These are phyloP conservation scores for Lasioglossum malachurum DNA, from an alignment of 2,888 invertebrate genomes.

Conservation along the genomic window DNA sequence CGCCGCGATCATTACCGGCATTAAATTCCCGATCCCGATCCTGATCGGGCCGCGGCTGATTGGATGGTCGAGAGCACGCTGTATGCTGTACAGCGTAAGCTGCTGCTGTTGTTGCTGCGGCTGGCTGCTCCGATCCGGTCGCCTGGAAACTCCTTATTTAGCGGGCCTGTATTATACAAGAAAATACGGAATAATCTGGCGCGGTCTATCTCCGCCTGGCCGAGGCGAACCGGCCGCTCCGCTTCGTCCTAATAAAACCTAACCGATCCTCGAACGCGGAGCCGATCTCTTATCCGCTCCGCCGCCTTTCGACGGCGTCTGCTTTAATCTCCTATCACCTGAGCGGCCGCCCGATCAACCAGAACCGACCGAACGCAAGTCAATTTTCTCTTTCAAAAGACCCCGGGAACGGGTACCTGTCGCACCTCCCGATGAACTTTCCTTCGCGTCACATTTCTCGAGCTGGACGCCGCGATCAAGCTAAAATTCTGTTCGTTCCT, in stretches of 20 bases:
- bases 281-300: slow-evolving; percentile 56
- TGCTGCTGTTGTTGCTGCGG: background rate
- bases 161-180: slow-evolving; percentile 72
- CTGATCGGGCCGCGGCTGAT: slow-evolving; percentile 35
- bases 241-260: slow-evolving; percentile 75
- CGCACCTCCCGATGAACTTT: background rate
- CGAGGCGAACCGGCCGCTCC: slow-evolving; percentile 30
- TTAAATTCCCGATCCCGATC: slow-evolving; percentile 55
- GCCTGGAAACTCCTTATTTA: slow-evolving; percentile 74
- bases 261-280: slow-evolving; percentile 66
- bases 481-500: background rate
- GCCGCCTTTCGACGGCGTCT: slow-evolving; percentile 54
- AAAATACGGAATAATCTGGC: slow-evolving; percentile 78
- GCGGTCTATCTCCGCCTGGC: slow-evolving; percentile 68
- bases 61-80: slow-evolving; percentile 6
- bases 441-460: background rate
- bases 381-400: slow-evolving; percentile 23
- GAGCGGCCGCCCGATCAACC: slow-evolving; percentile 11
- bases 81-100: background rate
- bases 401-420: background rate
- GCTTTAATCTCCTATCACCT: slow-evolving; percentile 58
- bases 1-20: slow-evolving; percentile 57
- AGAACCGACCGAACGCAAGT: slow-evolving; percentile 9
- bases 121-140: slow-evolving; percentile 48
- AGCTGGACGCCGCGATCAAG: background rate